A percentile compares a stretch with the other conserved stretches of the same genome.
phyloP scores from a whole-genome alignment of 1,140 invertebrate genomes.

The Lordiphosa collinella region DNA sequence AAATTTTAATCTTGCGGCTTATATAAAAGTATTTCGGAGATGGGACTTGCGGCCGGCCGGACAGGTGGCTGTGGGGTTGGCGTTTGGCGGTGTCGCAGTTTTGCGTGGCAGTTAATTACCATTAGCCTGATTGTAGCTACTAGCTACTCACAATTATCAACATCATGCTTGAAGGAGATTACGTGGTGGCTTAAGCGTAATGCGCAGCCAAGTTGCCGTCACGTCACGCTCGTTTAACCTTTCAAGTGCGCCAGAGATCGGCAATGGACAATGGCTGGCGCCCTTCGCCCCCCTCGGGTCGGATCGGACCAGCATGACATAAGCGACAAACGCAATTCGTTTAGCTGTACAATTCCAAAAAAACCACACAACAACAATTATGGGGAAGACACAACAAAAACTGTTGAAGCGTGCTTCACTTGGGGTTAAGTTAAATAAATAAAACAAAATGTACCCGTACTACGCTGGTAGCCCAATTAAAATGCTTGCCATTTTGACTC shows the following conservation, averaged over 20 bases:
- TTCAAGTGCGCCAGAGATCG: conserved; percentile 52
- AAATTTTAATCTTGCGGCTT: conserved; percentile 13
- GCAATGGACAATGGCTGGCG: conserved; percentile 1
- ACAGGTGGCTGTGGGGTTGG: background rate
- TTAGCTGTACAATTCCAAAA: conserved; percentile 8
- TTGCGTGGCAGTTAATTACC: conserved; percentile 42
- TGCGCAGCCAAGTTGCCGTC: conserved; percentile 24
- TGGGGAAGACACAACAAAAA: conserved; percentile 6
- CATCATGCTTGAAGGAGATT: conserved; percentile 12
- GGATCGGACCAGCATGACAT: conserved; percentile 37
- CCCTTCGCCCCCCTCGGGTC: conserved; percentile 1
- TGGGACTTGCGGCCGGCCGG: background rate
- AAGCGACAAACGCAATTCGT: conserved; percentile 40
- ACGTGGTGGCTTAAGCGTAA: conserved; percentile 21
- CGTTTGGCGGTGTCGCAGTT: conserved; percentile 31
- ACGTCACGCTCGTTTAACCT: conserved; percentile 53
- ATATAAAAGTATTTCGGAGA: conserved; percentile 19
- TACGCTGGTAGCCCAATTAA: conserved; percentile 5
- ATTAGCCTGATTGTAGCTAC: conserved; percentile 3
- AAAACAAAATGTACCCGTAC: background rate
- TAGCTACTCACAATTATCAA: conserved; percentile 12
- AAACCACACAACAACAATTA: background rate
- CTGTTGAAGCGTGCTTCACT: conserved; percentile 31
- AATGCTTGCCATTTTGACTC: conserved; percentile 20
- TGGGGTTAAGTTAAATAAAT: conserved; percentile 14